Percentiles rank a stretch among this genome's conserved stretches.
These are phyloP conservation scores for Myotis yumanensis DNA, from an alignment of 2,113 vertebrate species.

Conservation along the genomic window DNA sequence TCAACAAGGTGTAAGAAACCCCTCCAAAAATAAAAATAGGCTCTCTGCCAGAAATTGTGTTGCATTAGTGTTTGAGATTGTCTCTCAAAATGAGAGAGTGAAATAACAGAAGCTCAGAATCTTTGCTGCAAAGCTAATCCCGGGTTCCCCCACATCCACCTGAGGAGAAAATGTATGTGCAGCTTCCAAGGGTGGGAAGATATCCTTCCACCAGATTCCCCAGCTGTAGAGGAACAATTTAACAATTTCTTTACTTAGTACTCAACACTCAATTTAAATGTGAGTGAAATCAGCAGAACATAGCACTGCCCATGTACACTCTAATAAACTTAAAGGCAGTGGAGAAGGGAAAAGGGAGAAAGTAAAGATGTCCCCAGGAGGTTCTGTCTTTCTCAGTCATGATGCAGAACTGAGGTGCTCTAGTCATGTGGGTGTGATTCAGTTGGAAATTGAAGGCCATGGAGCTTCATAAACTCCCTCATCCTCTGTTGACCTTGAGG, in stretches of 20 bases:
- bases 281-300: not conserved
- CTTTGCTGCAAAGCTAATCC: not conserved
- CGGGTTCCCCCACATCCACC: not conserved
- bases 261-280: not conserved
- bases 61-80: not conserved
- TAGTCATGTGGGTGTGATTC: not conserved
- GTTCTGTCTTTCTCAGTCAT: not conserved
- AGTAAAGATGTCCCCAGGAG: not conserved
- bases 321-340: not conserved
- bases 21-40: slow-evolving; percentile 5
- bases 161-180: not conserved
- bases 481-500: not conserved
- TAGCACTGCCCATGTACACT: not conserved
- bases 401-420: not conserved
- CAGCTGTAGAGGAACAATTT: not conserved
- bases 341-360: not conserved
- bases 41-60: not conserved
- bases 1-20: not conserved
- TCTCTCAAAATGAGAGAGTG: not conserved
- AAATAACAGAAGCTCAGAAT: not conserved
- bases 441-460: not conserved
- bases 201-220: not conserved
- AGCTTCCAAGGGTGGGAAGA: not conserved
- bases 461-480: not conserved
- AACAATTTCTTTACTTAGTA: not conserved